phyloP scores from a whole-genome alignment of 2,113 vertebrate genomes.

The Nansenia antarctica region DNA sequence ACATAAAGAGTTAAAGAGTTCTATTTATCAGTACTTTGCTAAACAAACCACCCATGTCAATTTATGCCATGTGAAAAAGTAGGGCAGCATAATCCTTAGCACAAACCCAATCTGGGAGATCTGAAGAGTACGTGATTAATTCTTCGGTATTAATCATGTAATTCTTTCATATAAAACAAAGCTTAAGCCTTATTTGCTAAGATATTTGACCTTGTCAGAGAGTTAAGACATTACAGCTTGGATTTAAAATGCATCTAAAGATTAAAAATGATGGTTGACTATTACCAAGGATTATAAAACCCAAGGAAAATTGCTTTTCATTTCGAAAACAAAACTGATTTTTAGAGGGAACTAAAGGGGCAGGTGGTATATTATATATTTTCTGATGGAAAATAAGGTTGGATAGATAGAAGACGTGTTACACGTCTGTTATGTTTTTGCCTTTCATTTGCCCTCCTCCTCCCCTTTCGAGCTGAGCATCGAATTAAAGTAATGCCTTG shows the following conservation, averaged over 20 bases:
- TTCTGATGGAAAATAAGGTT: slow-evolving; percentile 54
- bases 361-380: slow-evolving; percentile 73
- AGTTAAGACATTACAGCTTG: slow-evolving; percentile 84
- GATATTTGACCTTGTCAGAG: slow-evolving; percentile 83
- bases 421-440: slow-evolving; percentile 24
- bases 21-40: slow-evolving; percentile 65
- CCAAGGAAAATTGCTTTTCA: slow-evolving; percentile 83
- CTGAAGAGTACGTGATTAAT: slow-evolving; percentile 84
- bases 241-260: slow-evolving; percentile 87
- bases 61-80: slow-evolving; percentile 78
- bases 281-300: slow-evolving; percentile 83
- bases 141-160: slow-evolving; percentile 85
- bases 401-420: slow-evolving; percentile 43
- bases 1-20: slow-evolving; percentile 62
- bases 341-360: slow-evolving; percentile 67
- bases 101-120: slow-evolving; percentile 80
- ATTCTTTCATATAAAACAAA: slow-evolving; percentile 88
- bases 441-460: slow-evolving; percentile 48
- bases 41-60: slow-evolving; percentile 75
- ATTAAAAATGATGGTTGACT: slow-evolving; percentile 84
- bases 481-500: slow-evolving; percentile 81
- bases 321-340: slow-evolving; percentile 80
- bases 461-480: slow-evolving; percentile 53
- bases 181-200: slow-evolving; percentile 84
- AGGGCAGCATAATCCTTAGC: slow-evolving; percentile 82